phyloP scores from a whole-genome alignment of 2,888 invertebrate genomes.

The Minunthozetes semirufus region DNA sequence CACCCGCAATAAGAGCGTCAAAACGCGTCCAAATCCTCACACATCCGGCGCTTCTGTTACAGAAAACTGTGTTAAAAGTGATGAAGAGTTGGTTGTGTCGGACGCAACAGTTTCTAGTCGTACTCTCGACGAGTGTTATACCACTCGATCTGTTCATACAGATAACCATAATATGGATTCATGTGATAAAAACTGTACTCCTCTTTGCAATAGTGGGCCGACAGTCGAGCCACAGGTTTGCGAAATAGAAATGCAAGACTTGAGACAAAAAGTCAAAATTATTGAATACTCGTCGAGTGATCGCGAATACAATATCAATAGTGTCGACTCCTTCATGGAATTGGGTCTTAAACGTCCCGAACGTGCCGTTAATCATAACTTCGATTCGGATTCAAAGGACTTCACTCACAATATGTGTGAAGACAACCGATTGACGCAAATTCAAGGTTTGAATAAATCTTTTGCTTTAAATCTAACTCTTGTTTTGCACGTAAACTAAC shows the following conservation, averaged over 20 bases:
- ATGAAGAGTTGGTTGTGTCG: neutral
- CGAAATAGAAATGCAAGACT: constrained; percentile 9
- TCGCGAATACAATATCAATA: neutral
- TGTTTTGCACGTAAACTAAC: neutral
- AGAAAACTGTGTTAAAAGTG: neutral
- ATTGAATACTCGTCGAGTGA: neutral
- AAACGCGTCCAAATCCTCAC: neutral
- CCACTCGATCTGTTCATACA: constrained; percentile 13
- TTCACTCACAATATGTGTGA: neutral
- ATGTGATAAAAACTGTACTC: constrained; percentile 26
- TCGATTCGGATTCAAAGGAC: neutral
- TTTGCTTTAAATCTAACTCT: neutral
- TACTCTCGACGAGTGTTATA: neutral
- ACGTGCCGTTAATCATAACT: constrained; percentile 12
- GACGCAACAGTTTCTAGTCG: constrained; percentile 6
- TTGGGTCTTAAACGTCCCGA: neutral
- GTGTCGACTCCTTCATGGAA: neutral
- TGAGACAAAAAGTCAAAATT: neutral
- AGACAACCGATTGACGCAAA: constrained; percentile 9
- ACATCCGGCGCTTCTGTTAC: neutral
- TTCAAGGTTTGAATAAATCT: constrained; percentile 1
- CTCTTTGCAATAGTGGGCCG: constrained; percentile 6
- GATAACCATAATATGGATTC: constrained; percentile 25
- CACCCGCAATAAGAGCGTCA: neutral
- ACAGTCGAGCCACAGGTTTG: neutral